Base-by-base conservation (phyloP, 2,797 vertebrate species). In the Eulemur rubriventer region DNA sequence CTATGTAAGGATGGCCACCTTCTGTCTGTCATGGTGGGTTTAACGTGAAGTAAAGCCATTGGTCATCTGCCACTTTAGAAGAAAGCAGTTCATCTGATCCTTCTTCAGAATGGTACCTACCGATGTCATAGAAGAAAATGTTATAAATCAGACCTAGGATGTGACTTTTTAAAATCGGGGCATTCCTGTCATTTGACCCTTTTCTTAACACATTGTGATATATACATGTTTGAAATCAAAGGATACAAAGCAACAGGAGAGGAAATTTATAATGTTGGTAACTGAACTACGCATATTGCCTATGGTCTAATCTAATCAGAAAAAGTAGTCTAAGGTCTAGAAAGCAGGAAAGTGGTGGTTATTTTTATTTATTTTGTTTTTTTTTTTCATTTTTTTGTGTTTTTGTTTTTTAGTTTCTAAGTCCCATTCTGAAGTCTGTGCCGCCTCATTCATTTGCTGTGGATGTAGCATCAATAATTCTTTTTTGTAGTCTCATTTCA, bases 401-500 rank as follows among this genome's bases (percentile, higher is more conserved):
- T 86, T 95, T 73, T 48, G 6, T 90, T 95, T 96, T 88, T 67
- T 35, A 72, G 4, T 89, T 93, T 96, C 72, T 82, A 20, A 89
- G 43, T 94, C 97, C 90, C 95, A 96, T 97, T 98, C 97, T 96
- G 97, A 97, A 98, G 97, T 98, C 97, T 94, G 87, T 97, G 80
- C 98, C 98, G 93, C 91, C 96, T 97, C 96, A 69, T 94, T 96
- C 20, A 97, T 95, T 98, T 97, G 96, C 96, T 94, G 13, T 96
- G 97, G 96, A 97, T 98, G 88, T 97, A 97, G 63, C n/a, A 96
- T 97, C 97, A 96, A 94, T 84, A 96, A 93, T 97, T 96, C 94
- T 98, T 95, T 97, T 95, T 97, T 83, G 96, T 98, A 96, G 95
- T 98, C 96, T 98, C 94, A 94, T 98, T 98, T 98, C 94, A 97